Base-by-base conservation (phyloP, 2,797 vertebrate genomes). In the Amniataba percoides region DNA sequence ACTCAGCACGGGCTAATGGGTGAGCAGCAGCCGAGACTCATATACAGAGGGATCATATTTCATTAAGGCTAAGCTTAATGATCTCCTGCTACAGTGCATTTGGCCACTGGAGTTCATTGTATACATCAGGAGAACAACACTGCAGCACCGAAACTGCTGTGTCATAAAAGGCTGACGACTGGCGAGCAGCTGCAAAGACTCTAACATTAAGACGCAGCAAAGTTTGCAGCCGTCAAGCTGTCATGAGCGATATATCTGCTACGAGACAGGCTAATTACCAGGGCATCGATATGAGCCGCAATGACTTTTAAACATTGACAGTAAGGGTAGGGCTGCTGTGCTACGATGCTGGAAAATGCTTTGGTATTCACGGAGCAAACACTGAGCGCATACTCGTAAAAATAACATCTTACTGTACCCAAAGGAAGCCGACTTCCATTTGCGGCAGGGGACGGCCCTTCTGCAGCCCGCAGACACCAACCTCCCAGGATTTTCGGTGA, bases 401-500 rank as follows among this genome's bases (percentile, higher is more conserved):
- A 70, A 71, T 42, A 84, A 86, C 5, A 39, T 89, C 74, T 89
- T 85, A 92, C 93, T 88, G 89, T 95, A 95, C 95, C 95, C 93
- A 68, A 94, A 95, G 74, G 95, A 95, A 1, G 94, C 91, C 0
- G 95, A 95, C 80, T 94, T 95, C 95, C 95, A 95, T 90, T 90
- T 92, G 65, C 87, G 91, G 58, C 93, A 92, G 25, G 95, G 93
- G 31, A 77, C 66, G 23, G 82, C 82, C 88, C 91, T 92, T 58
- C 93, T 87, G 88, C 84, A 93, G 75, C 86, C 80, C 0, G 88
- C 87, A 2, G 93, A 90, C 66, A 45, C 78, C 5, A 86, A 15
- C 71, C 85, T 90, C 80, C 86, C 85, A 1, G 85, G 88, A 49
- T 78, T 88, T 60, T 89, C 89, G 0, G 65, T 73, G 78, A 84